phyloP scores from a whole-genome alignment of 2,113 vertebrate species.

The Ageneiosus marmoratus region DNA sequence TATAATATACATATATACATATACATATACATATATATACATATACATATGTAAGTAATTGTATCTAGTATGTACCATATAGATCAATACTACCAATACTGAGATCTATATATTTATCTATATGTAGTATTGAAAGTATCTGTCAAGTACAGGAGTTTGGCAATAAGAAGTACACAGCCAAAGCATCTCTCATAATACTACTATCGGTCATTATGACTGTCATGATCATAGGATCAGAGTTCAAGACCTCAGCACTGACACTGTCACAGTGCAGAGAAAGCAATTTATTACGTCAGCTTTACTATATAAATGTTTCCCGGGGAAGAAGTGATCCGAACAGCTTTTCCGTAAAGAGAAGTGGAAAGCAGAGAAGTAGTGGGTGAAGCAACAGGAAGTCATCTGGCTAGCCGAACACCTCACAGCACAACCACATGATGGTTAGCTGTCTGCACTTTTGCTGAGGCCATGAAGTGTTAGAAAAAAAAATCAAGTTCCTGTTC shows the following conservation, averaged over 20 bases:
- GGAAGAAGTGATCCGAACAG: constrained; percentile 29
- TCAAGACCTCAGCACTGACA: background rate
- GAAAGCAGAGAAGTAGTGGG: constrained; percentile 67
- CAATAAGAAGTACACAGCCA: background rate
- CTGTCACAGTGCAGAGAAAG: constrained; percentile 5
- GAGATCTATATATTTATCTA: no score
- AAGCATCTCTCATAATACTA: background rate
- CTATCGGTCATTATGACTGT: background rate
- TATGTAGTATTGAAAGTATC: no score
- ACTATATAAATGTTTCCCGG: constrained; percentile 16
- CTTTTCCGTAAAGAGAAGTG: constrained; percentile 68
- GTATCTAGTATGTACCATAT: no score
- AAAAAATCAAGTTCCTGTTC: constrained; percentile 71
- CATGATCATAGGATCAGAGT: constrained; percentile 19
- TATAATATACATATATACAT: no score
- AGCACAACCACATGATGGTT: constrained; percentile 73
- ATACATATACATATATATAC: no score
- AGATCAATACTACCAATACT: no score
- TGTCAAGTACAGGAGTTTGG: background rate
- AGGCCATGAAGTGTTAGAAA: constrained; percentile 63
- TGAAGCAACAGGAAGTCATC: constrained; percentile 78
- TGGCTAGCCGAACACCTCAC: constrained; percentile 73
- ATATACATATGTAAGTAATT: no score
- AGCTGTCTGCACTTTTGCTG: constrained; percentile 74
- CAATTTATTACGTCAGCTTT: constrained; percentile 2